Evolutionary conservation across 2,888 invertebrate species (phyloP).

Genomic region (Cephus runcator): DNA sequence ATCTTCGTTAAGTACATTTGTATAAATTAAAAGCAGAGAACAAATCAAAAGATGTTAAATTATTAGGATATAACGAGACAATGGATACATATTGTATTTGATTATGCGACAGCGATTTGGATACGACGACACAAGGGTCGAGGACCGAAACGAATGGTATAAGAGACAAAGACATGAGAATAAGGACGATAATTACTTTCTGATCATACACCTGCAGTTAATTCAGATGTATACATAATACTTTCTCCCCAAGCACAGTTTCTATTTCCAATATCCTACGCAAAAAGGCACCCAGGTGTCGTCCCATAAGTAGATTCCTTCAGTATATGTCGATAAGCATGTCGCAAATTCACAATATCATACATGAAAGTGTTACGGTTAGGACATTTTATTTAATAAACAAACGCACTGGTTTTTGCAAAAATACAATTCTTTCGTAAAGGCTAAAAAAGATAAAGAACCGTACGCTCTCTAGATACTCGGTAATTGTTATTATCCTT

Average conservation of each 20-base stretch:
- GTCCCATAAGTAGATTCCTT: background rate
- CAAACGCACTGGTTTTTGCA: conserved; percentile 46
- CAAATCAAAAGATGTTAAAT: conserved; percentile 8
- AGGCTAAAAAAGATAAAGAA: background rate
- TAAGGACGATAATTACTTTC: background rate
- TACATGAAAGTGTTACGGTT: conserved; percentile 15
- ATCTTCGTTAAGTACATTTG: conserved; percentile 8
- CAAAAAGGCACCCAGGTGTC: background rate
- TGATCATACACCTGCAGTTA: background rate
- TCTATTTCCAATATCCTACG: background rate
- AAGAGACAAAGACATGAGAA: background rate
- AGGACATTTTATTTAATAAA: conserved; percentile 38
- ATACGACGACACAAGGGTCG: too few relatives aligned
- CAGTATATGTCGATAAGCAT: background rate
- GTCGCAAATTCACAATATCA: background rate
- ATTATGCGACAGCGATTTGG: background rate
- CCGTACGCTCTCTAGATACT: background rate
- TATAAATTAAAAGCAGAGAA: conserved; percentile 2
- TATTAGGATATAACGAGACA: conserved; percentile 10
- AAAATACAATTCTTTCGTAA: conserved; percentile 48
- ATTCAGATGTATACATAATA: background rate
- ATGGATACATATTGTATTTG: background rate
- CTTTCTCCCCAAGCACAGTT: background rate
- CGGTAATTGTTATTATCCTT: background rate
- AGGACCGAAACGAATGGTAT: background rate